Evolutionary conservation across 2,113 vertebrate species (phyloP).

Genomic region (Albula glossodonta): DNA sequence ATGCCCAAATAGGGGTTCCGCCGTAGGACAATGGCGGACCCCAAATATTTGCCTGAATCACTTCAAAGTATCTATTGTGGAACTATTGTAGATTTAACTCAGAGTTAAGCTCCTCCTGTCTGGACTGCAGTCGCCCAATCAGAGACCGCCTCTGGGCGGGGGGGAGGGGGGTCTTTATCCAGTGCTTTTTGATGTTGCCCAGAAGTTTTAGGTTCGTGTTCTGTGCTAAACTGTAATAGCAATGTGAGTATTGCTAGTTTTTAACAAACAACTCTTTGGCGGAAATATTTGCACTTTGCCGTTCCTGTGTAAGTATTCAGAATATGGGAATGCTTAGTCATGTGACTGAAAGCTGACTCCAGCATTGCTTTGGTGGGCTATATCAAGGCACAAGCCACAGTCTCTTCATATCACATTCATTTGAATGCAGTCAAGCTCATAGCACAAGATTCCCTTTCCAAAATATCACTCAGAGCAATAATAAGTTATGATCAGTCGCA

Average conservation of each 20-base stretch:
- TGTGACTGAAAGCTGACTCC: not conserved
- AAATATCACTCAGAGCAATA: not conserved
- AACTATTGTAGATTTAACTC: not conserved
- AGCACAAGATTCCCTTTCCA: not conserved
- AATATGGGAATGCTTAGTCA: not conserved
- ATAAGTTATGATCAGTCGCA: not conserved
- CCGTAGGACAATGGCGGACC: too few species aligned
- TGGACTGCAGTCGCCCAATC: not conserved
- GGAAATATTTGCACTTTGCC: not conserved
- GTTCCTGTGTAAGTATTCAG: not conserved
- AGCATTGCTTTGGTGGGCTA: not conserved
- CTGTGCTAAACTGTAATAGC: not conserved
- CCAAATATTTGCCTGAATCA: not conserved
- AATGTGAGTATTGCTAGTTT: not conserved
- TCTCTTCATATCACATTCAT: not conserved
- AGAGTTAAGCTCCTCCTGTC: not conserved
- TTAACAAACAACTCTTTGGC: not conserved
- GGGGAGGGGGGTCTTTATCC: not conserved
- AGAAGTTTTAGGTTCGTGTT: not conserved
- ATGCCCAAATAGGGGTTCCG: constrained; percentile 52
- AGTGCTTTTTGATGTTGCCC: not conserved
- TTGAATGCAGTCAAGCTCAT: not conserved
- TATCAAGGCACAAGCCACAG: not conserved
- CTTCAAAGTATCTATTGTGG: not conserved
- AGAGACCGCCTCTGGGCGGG: not conserved